A percentile compares a stretch with the other conserved stretches of the same genome.
These are phyloP conservation scores for Amazona ochrocephala DNA, from an alignment of 2,797 vertebrate species.

Conservation along the genomic window DNA sequence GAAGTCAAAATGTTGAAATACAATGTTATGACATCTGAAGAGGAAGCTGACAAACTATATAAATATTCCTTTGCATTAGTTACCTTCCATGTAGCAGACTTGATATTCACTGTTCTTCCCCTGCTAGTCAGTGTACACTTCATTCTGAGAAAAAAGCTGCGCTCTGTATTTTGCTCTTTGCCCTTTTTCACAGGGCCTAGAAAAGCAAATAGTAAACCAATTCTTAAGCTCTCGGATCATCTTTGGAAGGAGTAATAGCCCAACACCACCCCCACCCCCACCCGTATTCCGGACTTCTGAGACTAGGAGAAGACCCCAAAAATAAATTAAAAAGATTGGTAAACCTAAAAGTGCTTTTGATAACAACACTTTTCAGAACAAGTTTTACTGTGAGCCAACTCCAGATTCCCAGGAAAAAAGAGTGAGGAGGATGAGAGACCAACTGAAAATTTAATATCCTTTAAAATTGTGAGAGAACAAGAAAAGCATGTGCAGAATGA, in stretches of 20 bases:
- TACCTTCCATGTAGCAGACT: conserved; percentile 99
- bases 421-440: background rate
- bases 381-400: background rate
- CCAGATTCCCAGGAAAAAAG: background rate
- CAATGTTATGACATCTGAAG: conserved; percentile 14
- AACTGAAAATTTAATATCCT: background rate
- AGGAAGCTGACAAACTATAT: conserved; percentile 1
- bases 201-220: conserved; percentile 43
- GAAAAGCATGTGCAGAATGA: background rate
- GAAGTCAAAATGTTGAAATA: conserved; percentile 44
- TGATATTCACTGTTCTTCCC: conserved; percentile 97
- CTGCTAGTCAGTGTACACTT: conserved; percentile 97
- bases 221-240: background rate
- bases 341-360: background rate
- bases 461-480: background rate
- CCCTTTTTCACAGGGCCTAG: conserved; percentile 91
- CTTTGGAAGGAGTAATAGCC: background rate
- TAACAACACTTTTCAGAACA: background rate
- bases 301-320: background rate
- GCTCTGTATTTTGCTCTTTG: conserved; percentile 89
- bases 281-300: accelerated
- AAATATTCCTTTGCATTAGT: background rate
- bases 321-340: background rate
- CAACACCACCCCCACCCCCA: background rate
- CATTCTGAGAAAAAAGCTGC: conserved; percentile 96